Base-by-base conservation (phyloP, 92 coral and sea anemone species). In the Heteractis magnifica region DNA sequence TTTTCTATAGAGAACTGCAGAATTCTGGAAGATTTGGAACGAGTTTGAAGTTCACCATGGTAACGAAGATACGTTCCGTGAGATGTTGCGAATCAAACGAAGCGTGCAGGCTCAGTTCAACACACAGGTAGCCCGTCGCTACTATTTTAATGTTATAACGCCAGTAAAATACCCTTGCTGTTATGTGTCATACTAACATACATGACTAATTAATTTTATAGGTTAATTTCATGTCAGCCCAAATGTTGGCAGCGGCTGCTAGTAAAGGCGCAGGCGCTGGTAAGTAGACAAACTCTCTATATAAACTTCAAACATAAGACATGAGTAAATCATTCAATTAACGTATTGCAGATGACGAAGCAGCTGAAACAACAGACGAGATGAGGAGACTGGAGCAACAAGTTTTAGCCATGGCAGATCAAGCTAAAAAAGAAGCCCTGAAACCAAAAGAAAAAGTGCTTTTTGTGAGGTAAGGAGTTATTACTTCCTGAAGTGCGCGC, bases 191-290 rank as follows among this genome's bases (percentile, higher is more conserved):
- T 34, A 34, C 44, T 34, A 34, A 34, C 44, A 34, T 34, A 34
- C 44, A 34, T 34, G 44, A 34, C 44, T 34, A 34, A 34, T 2
- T 34, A 26, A 58, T 65, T 71, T 81, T 80, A 4, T 65, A 96
- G 99, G 99, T 96, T n/a, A 96, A 96, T 82, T 96, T 96, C 80
- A 96, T 96, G 99, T 96, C 99, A 4, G 99, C 99, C 3, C 99
- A 96, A 76, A 96, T 96, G 99, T 79, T 96, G 75, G 99, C 99
- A n/a, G 99, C 99, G 5, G 93, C 99, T n/a, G 89, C 97, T 59
- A 91, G 99, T 80, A 84, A 93, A 81, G 75, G 87, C 71, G 82
- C 81, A 0, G 90, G 92, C 55, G 56, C 90, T 75, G 85, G 90
- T 87, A 71, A 49, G 85, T 62, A 56, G 8, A 34, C 44, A 34